A percentile compares a stretch with the other conserved stretches of the same genome.
phyloP scores from a whole-genome alignment of 1,140 invertebrate species.

The Papilio xuthus region DNA sequence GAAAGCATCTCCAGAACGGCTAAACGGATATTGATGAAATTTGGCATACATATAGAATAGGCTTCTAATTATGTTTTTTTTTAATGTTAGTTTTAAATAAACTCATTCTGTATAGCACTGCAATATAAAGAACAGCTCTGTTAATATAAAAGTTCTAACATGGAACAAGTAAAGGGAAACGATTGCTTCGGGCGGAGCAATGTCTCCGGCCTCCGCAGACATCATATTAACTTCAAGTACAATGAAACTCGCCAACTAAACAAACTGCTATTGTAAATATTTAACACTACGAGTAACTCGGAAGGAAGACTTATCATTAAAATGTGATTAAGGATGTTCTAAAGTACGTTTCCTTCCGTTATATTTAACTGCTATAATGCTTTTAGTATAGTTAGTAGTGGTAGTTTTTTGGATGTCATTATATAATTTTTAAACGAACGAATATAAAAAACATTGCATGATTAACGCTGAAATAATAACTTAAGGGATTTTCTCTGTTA shows the following conservation, averaged over 20 bases:
- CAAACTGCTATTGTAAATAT: constrained; percentile 23
- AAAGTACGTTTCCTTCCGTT: constrained; percentile 20
- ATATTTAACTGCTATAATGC: background rate
- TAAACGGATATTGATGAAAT: too few relatives aligned
- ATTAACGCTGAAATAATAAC: background rate
- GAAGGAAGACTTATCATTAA: constrained; percentile 21
- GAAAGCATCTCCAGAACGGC: too few relatives aligned
- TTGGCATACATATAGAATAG: too few relatives aligned
- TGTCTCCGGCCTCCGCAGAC: constrained; percentile 9
- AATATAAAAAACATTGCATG: background rate
- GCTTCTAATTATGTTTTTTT: too few relatives aligned
- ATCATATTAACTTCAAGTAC: constrained; percentile 5
- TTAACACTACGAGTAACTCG: constrained; percentile 15
- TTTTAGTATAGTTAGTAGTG: background rate
- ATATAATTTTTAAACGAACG: background rate
- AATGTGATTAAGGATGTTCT: constrained; percentile 15
- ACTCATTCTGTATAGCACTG: too few relatives aligned
- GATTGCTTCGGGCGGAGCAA: background rate
- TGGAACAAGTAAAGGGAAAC: background rate
- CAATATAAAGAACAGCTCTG: too few relatives aligned
- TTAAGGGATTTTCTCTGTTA: background rate
- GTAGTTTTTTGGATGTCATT: background rate
- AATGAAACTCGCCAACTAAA: constrained; percentile 23
- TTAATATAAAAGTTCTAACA: background rate
- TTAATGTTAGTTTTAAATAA: too few relatives aligned